Evolutionary conservation across 2,113 vertebrate genomes (phyloP), one percentile per base, ranked within the genome.

Genomic region (Pangasianodon hypophthalmus): DNA sequence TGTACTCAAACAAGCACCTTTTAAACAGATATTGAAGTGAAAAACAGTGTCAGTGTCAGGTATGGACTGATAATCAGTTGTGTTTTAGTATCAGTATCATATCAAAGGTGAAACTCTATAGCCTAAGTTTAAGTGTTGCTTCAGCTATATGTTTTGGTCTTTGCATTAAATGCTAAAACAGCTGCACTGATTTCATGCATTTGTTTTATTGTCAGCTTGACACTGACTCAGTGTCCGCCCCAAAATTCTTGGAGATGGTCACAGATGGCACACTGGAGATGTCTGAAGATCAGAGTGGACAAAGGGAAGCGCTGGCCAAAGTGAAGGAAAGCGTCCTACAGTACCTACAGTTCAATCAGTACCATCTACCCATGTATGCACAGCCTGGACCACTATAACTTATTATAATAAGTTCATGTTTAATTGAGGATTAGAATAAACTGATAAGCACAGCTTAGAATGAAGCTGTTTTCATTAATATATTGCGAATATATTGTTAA

Each of bases 301-400:
- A 81, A 73, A 92, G 24, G 16, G 86, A 92, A 88, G 92, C 93
- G 84, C 92, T 90, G 64, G 48, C 8, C 0, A 82, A 93, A 46
- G 87, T 98, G 86, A 96, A 95, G 89, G 95, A 89, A n/a, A 93
- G 94, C 32, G 81, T 96, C 9, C 94, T 97, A 1, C 94, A 93
- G 87, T 98, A 95, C 85, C 95, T 99, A 90, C 94, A 91, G 91
- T 97, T 94, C 91, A 97, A 98, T 92, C 92, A 93, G 2, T 94
- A 96, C 95, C 97, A 97, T 88, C 95, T 99, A 92, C 96, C 97
- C 88, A 97, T 98, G 98, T 99, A 97, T 56, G 94, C 95, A 0
- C 93, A 92, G 91, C 95, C 95, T 2, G 95, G 94, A 84, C 93
- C 94, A 85, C 89, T 96, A 6, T 96, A 96, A 89, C 50, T 32